Evolutionary conservation across 2,797 vertebrate genomes (phyloP).

Genomic region (Simalia tracyae): DNA sequence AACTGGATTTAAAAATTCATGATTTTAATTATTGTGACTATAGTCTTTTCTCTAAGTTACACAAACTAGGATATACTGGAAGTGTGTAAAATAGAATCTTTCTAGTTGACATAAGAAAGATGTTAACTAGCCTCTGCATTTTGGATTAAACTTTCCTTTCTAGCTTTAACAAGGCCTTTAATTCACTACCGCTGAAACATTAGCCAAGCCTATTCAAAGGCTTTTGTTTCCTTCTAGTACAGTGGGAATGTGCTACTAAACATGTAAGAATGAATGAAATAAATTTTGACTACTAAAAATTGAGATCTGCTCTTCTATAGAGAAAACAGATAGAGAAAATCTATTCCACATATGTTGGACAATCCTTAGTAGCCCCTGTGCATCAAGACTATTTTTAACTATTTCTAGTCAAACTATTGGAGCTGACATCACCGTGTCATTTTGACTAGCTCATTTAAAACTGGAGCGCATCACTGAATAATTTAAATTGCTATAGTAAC

Average conservation of each 20-base stretch:
- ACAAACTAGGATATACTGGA: background rate
- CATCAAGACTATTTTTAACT: slow-evolving; percentile 6
- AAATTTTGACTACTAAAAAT: background rate
- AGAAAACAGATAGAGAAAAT: background rate
- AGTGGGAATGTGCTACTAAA: background rate
- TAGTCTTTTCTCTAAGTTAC: background rate
- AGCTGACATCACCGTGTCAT: slow-evolving; percentile 55
- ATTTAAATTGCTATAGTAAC: slow-evolving; percentile 59
- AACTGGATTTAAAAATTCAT: background rate
- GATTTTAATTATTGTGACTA: background rate
- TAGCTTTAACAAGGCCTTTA: background rate
- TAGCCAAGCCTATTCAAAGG: background rate
- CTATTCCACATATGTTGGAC: background rate
- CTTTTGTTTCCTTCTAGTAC: background rate
- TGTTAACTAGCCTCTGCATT: background rate
- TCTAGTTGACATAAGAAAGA: background rate
- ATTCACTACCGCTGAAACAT: background rate
- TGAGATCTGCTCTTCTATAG: background rate
- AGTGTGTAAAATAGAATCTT: background rate
- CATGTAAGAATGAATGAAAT: background rate
- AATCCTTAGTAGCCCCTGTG: background rate
- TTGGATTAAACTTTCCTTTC: background rate
- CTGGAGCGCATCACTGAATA: slow-evolving; percentile 45
- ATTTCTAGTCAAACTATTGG: slow-evolving; percentile 52
- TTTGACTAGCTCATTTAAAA: slow-evolving; percentile 62